Conservation (phyloP, 2,888 invertebrate species). For the Alloplasta piceator region DNA sequence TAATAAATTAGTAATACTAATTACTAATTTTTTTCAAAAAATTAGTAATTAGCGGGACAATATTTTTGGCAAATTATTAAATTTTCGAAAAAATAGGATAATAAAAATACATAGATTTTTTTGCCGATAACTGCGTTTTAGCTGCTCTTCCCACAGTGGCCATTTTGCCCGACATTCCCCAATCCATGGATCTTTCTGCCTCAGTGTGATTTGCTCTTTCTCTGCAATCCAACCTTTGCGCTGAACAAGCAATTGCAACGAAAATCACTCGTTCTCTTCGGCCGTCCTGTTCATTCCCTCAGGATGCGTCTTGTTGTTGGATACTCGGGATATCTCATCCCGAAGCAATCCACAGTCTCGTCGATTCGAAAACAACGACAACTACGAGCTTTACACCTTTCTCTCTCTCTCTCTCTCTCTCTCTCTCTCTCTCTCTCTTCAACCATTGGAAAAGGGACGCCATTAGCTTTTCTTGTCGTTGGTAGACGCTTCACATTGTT, state of each 20-base stretch:
- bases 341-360: slow-evolving; percentile 5
- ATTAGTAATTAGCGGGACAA: no score
- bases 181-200: slow-evolving; percentile 10
- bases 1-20: no score
- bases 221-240: slow-evolving; percentile 12
- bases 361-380: slow-evolving; percentile 8
- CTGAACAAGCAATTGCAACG: slow-evolving; percentile 21
- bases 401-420: no score
- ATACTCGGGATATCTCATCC: slow-evolving; percentile 8
- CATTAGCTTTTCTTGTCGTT: slow-evolving; percentile 33
- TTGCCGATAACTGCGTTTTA: slow-evolving; percentile 18
- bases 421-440: background rate
- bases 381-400: slow-evolving; percentile 30
- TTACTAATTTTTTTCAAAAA: no score
- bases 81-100: no score
- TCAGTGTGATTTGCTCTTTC: background rate
- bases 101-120: background rate
- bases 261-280: slow-evolving; percentile 12
- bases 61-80: no score
- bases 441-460: slow-evolving; percentile 22
- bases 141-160: no score
- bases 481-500: slow-evolving; percentile 27
- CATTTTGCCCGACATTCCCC: no score
- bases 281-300: slow-evolving; percentile 22
- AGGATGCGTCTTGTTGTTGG: slow-evolving; percentile 4